Evolutionary conservation across 23 tunicate species (phyloP), one percentile per base, ranked within the genome.

Genomic region (Trididemnum clinides): DNA sequence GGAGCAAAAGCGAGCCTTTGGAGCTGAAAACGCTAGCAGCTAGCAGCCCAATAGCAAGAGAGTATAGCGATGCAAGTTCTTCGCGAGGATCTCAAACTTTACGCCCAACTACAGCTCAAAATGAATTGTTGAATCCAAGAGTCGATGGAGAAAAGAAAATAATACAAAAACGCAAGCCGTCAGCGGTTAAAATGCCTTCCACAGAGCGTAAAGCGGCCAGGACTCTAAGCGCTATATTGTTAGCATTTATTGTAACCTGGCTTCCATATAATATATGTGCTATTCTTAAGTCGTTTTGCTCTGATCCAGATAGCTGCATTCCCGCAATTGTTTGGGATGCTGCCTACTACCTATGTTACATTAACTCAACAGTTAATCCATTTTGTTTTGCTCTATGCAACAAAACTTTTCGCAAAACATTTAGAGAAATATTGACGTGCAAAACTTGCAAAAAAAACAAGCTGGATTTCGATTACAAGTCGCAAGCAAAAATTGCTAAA

Each of bases 311-410:
- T 35, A 70, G 34, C 0, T 51, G 64, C 65, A 65, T 94, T 4
- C 90, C 98, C 6, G 30, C 26, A 6, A 34, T 51, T 22, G 94
- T 85, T 33, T 94, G 98, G 98, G 82, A 94, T 62, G 82, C 83
- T 7, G 94, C 90, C 25, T 94, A 94, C 50, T 94, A 94, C 64
- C 85, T 94, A 1, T 94, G 98, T 62, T 94, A 94, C 77, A 89
- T 94, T 28, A 94, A 94, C 84, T 94, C 98, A 39, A 94, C 98
- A 0, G 49, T 89, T 20, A 94, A 94, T 83, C 98, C 98, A 64
- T 89, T 89, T 78, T 94, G 98, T 39, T 94, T 82, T 70, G 98
- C 98, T n/a, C 57, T 88, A 44, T 94, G 98, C 98, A 94, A 94
- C 85, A 94, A 94, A 77, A 94, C 98, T 0, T 94, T 94, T 83